These are phyloP conservation scores for Sebastes nivosus DNA, from an alignment of 2,797 vertebrate genomes.

Conservation along the genomic window DNA sequence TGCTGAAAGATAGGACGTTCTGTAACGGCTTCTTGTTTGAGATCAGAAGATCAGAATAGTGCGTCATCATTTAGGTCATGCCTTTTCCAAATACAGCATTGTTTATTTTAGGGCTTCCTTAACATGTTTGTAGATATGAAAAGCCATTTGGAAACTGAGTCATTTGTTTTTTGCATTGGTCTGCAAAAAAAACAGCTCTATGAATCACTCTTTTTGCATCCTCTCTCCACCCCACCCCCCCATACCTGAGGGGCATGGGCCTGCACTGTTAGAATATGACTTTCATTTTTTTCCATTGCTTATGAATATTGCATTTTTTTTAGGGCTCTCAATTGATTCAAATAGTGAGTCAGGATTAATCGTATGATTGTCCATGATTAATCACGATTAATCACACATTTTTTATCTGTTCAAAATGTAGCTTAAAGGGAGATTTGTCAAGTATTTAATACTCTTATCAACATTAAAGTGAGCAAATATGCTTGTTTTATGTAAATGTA, in stretches of 20 bases:
- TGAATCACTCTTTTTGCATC: slow-evolving; percentile 29
- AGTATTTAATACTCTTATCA: too few relatives aligned
- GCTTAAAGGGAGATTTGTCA: too few relatives aligned
- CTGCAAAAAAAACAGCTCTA: slow-evolving; percentile 2
- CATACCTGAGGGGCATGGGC: not conserved
- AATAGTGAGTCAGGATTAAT: too few relatives aligned
- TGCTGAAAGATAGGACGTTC: not conserved
- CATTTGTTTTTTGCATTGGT: slow-evolving; percentile 15
- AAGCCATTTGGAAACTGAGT: slow-evolving; percentile 26
- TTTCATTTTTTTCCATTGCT: not conserved
- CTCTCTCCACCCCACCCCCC: not conserved
- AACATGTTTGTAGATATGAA: slow-evolving; percentile 10
- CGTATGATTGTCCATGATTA: too few relatives aligned
- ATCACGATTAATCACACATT: too few relatives aligned
- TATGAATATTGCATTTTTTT: not conserved
- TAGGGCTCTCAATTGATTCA: too few relatives aligned
- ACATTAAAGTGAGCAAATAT: too few relatives aligned
- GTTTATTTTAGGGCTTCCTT: slow-evolving; percentile 8
- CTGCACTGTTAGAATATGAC: not conserved
- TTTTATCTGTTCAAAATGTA: too few relatives aligned
- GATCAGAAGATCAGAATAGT: not conserved
- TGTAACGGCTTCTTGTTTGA: not conserved
- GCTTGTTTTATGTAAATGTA: too few relatives aligned
- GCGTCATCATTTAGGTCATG: slow-evolving; percentile 16
- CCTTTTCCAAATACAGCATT: slow-evolving; percentile 21